Base-by-base conservation (phyloP, 2,113 vertebrate species). In the Eurystomus gularis region DNA sequence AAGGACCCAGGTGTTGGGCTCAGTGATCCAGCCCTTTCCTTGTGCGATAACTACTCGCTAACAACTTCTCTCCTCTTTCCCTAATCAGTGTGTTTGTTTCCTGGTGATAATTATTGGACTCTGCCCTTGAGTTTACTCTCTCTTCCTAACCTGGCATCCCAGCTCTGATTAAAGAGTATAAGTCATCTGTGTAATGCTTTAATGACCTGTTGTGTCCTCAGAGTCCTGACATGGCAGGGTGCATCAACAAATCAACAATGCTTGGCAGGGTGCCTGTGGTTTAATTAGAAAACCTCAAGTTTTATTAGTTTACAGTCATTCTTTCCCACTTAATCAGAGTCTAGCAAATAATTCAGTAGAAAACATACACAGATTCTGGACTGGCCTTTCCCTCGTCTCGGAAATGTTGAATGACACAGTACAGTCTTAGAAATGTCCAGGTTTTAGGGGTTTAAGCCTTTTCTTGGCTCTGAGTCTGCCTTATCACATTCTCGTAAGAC, bases 301-400 rank as follows among this genome's bases (percentile, higher is more conserved):
- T 97, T 95, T 97, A 97, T 97, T 96, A 95, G 92, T 97, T 96
- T 96, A 73, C 90, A 91, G 68, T 93, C 90, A 71, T 93, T 94
- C 92, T 97, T 96, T 96, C 81, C 86, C 91, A 95, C 90, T 96
- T 94, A 91, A 95, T 96, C 95, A 92, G 81, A 91, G 91, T 48
- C 87, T 35, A 93, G 93, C 95, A 97, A 97, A 93, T 96, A 94
- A 96, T 72, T 55, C 85, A 28, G 62, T 70, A 57, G 78, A 92
- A 96, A 93, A 64, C 39, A 10, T 14, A n/a, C 42, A 33, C 33
- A 83, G 55, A 61, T 94, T 94, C 69, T 87, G 78, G 84, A 51
- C 4, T 58, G 73, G 81, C 61, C 73, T 94, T 88, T 85, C 57
- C 54, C 57, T 92, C 80, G 95, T 55, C 69, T 81, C 0, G 17